phyloP scores from a whole-genome alignment of 2,888 invertebrate species.

The Drosophila buzzatii region DNA sequence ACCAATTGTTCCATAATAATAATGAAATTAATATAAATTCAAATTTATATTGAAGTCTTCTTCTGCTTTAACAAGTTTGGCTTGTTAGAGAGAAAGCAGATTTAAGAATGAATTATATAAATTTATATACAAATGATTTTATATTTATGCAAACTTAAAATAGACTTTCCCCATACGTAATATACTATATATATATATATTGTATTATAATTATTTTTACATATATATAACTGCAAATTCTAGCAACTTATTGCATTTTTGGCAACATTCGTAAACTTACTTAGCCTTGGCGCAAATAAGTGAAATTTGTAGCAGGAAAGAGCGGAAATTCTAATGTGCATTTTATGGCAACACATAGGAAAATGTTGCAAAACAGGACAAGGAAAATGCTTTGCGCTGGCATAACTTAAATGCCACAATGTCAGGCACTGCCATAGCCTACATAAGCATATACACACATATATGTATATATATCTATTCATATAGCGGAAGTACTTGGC shows the following conservation, averaged over 20 bases:
- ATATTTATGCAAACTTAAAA: no score
- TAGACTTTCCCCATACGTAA: no score
- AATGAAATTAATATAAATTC: background rate
- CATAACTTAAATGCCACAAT: constrained; percentile 41
- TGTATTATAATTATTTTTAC: no score
- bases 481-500: constrained; percentile 74
- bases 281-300: constrained; percentile 29
- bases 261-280: constrained; percentile 39
- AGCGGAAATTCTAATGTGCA: constrained; percentile 72
- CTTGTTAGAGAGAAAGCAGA: no score
- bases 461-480: constrained; percentile 15
- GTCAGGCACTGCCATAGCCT: background rate
- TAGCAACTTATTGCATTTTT: constrained; percentile 43
- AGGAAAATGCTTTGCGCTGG: constrained; percentile 50
- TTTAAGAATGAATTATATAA: no score
- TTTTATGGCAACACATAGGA: constrained; percentile 73
- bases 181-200: no score
- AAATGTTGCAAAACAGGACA: constrained; percentile 48
- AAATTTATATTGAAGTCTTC: background rate
- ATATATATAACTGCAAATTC: background rate
- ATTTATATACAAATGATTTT: no score
- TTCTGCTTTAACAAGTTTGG: no score
- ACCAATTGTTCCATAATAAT: background rate
- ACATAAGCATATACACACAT: background rate
- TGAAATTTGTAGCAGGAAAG: constrained; percentile 46